A percentile compares a stretch with the other conserved stretches of the same genome.
These are phyloP conservation scores for Tarsius wallacei DNA, from an alignment of 2,797 vertebrate genomes.

Conservation along the genomic window DNA sequence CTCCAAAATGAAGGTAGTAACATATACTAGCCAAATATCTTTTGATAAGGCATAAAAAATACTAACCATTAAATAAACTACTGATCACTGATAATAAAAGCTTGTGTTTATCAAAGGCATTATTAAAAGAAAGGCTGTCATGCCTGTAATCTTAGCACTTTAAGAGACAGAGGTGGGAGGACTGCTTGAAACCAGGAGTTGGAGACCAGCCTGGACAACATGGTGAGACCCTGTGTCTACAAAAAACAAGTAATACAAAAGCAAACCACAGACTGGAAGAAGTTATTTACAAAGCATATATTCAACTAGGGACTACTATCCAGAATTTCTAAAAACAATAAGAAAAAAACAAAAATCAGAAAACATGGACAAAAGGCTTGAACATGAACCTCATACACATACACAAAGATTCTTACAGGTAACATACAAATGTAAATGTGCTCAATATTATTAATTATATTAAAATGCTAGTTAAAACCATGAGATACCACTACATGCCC, in stretches of 20 bases:
- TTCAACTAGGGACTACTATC: background rate
- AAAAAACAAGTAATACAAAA: background rate
- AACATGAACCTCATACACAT: background rate
- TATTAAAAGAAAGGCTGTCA: background rate
- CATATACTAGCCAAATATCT: background rate
- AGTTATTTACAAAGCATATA: background rate
- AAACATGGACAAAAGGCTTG: background rate
- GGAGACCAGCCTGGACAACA: too few relatives aligned
- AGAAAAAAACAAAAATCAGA: background rate
- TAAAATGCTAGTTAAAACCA: background rate
- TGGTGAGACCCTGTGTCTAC: too few relatives aligned
- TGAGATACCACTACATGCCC: background rate
- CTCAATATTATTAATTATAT: background rate
- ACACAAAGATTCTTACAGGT: background rate
- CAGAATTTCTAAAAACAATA: slow-evolving; percentile 2
- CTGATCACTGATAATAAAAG: background rate
- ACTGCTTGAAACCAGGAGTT: too few relatives aligned
- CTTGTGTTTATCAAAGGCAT: background rate
- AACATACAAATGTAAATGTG: background rate
- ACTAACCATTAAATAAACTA: background rate
- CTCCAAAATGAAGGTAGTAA: background rate
- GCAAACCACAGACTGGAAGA: background rate
- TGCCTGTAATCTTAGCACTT: too few relatives aligned
- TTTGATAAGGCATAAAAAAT: background rate
- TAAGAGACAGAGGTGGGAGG: too few relatives aligned